Conservation (phyloP, 1,140 invertebrate species). For the Lepidostoma basale region DNA sequence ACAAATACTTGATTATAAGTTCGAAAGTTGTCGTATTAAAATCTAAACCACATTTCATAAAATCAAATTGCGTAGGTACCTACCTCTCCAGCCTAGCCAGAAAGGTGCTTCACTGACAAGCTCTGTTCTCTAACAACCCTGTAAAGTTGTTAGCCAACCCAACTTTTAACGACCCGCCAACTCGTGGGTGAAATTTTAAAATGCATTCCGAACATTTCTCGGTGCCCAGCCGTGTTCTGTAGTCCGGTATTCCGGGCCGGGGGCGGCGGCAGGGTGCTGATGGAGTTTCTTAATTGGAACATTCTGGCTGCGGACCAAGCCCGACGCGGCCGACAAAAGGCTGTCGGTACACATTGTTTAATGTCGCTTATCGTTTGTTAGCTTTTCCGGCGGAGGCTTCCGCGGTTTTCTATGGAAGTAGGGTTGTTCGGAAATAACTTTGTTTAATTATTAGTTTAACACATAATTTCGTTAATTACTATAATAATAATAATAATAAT, state of each 20-base stretch:
- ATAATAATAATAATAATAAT: too few species aligned
- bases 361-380: neutral
- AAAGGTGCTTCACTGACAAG: neutral
- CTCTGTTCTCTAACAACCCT: constrained; percentile 11
- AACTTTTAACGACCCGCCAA: constrained; percentile 26
- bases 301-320: neutral
- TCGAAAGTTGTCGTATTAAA: too few species aligned
- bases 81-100: too few species aligned
- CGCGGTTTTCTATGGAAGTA: too few species aligned
- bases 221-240: neutral
- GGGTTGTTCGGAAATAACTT: too few species aligned
- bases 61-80: too few species aligned
- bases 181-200: neutral
- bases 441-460: too few species aligned
- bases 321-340: neutral
- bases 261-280: neutral
- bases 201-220: neutral
- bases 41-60: too few species aligned
- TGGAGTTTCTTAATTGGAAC: constrained; percentile 18
- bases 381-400: neutral
- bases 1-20: too few species aligned
- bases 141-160: neutral
- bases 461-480: too few species aligned
- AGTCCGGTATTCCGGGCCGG: neutral
- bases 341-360: constrained; percentile 7